Evolutionary conservation across 2,113 vertebrate genomes (phyloP), one percentile per base, ranked within the genome.

Genomic region (Pterocles gutturalis): DNA sequence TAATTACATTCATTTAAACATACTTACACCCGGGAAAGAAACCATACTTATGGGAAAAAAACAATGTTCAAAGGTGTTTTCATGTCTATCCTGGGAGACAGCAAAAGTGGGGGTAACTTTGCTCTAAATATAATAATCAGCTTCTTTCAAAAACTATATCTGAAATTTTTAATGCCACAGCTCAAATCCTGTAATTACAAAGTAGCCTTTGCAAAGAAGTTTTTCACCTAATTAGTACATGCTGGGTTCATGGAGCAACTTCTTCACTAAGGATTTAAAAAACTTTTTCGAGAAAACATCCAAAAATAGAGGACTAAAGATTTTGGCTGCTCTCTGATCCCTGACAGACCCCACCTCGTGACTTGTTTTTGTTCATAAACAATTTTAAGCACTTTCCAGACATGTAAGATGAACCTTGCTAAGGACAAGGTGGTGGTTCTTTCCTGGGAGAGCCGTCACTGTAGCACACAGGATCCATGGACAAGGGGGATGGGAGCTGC

Each of bases 131-230:
- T 86, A 98, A 94, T 9, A 70, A 96, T 96, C 61, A 87, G 87
- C 43, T 96, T 77, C 83, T 95, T 95, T 93, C 96, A 82, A 95
- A 94, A 97, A 98, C 89, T 65, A 48, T 71, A 77, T 76, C 87
- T 95, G 96, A 97, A 94, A 58, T 96, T 96, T 95, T 95, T 87
- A 85, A 66, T 96, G 96, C 97, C 98, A 57, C 96, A 97, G 87
- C 81, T 97, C 96, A 70, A 95, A 96, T 98, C 98, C 98, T 96
- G 34, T 98, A 97, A 98, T 98, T 98, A 98, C 9, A 81, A 78
- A 96, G 96, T 5, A 71, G 89, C 62, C 72, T 31, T 96, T 87
- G 76, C 86, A 94, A 94, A 95, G 93, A 80, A 75, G 77, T 78
- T 97, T 97, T 97, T 94, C 92, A 95, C 95, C 94, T 96, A 93